Conservation (phyloP, 1,140 invertebrate species). For the Monomorium pharaonis region DNA sequence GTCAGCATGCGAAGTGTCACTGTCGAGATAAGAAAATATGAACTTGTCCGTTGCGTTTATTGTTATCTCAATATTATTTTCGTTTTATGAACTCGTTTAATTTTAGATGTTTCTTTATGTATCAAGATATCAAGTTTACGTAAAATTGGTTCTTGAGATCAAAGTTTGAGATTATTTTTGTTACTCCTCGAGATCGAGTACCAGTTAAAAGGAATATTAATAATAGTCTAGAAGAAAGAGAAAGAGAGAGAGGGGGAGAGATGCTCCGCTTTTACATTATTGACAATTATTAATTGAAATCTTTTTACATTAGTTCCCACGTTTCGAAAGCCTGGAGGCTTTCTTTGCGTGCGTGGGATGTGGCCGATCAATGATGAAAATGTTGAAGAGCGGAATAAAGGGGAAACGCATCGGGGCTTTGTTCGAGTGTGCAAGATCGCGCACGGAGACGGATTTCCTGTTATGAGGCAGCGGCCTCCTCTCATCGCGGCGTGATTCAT, state of each 20-base stretch:
- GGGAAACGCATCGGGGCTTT: slow-evolving; percentile 35
- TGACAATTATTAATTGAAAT: slow-evolving; percentile 36
- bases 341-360: slow-evolving; percentile 24
- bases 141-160: neutral
- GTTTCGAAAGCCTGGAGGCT: slow-evolving; percentile 15
- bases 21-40: slow-evolving; percentile 4
- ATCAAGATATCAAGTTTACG: neutral
- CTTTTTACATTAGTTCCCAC: neutral
- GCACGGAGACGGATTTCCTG: slow-evolving; percentile 63
- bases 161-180: slow-evolving; percentile 6
- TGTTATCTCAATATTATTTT: neutral
- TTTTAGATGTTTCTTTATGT: neutral
- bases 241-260: neutral
- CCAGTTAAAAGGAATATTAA: neutral
- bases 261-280: neutral
- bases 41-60: slow-evolving; percentile 19
- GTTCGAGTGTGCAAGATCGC: slow-evolving; percentile 36
- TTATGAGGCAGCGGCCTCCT: slow-evolving; percentile 64
- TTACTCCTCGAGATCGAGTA: neutral
- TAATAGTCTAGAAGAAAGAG: neutral
- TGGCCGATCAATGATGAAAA: slow-evolving; percentile 10
- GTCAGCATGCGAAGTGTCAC: slow-evolving; percentile 22
- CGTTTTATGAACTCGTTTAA: slow-evolving; percentile 5
- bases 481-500: slow-evolving; percentile 64
- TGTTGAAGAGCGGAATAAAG: neutral